Evolutionary conservation across 2,797 vertebrate species (phyloP).

Genomic region (Alectoris magna): DNA sequence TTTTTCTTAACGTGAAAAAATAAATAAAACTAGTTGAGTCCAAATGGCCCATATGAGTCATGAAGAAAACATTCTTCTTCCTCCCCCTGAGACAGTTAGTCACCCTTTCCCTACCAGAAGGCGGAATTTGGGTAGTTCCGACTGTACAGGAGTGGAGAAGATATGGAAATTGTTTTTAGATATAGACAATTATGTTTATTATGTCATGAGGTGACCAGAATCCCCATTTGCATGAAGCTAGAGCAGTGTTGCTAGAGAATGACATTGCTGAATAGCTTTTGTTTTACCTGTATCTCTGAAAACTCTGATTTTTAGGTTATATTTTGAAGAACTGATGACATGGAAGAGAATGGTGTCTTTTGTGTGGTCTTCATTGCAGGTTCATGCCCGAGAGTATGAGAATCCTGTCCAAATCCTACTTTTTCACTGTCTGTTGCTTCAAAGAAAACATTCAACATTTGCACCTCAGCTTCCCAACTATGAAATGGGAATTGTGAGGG

Average conservation of each 20-base stretch:
- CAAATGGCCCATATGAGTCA: slow-evolving; percentile 27
- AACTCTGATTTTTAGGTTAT: background rate
- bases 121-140: background rate
- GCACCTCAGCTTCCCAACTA: background rate
- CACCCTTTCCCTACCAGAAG: background rate
- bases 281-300: background rate
- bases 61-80: background rate
- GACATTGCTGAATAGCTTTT: background rate
- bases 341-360: too few species aligned
- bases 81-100: background rate
- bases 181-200: background rate
- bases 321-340: background rate
- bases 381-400: background rate
- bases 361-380: background rate
- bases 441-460: background rate
- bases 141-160: background rate
- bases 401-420: background rate
- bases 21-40: background rate
- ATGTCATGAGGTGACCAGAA: background rate
- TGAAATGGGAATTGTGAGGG: background rate
- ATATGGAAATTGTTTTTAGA: background rate
- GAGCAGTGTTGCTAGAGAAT: background rate
- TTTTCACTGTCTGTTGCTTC: background rate
- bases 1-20: background rate
- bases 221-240: background rate